phyloP scores from a whole-genome alignment of 2,888 invertebrate genomes.

The Trissolcus brochymenae region DNA sequence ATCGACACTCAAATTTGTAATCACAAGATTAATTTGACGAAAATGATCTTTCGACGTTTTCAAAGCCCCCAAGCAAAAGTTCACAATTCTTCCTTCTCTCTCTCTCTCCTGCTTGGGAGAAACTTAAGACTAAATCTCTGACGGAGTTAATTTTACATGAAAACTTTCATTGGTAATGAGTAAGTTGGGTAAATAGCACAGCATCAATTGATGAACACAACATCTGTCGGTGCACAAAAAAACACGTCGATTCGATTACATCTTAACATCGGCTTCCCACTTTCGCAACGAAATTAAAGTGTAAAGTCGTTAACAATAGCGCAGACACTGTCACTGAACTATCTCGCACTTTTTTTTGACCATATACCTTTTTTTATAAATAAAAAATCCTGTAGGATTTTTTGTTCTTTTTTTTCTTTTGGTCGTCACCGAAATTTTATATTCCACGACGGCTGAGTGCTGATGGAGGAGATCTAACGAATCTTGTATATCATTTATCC shows the following conservation, averaged over 20 bases:
- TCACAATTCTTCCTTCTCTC: neutral
- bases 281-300: too few relatives aligned
- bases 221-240: slow-evolving; percentile 10
- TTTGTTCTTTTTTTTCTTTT: neutral
- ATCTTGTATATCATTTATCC: slow-evolving; percentile 52
- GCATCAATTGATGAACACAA: slow-evolving; percentile 4
- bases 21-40: slow-evolving; percentile 5
- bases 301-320: slow-evolving; percentile 15
- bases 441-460: slow-evolving; percentile 40
- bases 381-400: neutral
- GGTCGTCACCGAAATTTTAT: neutral
- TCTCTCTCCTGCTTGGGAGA: neutral
- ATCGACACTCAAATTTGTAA: slow-evolving; percentile 18
- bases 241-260: slow-evolving; percentile 27
- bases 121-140: neutral
- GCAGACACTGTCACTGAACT: slow-evolving; percentile 41
- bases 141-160: neutral
- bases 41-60: too few relatives aligned
- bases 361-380: too few relatives aligned
- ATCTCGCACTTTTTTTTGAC: slow-evolving; percentile 13
- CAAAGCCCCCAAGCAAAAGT: too few relatives aligned
- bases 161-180: too few relatives aligned
- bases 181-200: too few relatives aligned
- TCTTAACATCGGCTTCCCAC: too few relatives aligned
- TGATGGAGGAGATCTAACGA: slow-evolving; percentile 56